phyloP scores from a whole-genome alignment of 2,888 invertebrate species.

The Itoplectis maculator region DNA sequence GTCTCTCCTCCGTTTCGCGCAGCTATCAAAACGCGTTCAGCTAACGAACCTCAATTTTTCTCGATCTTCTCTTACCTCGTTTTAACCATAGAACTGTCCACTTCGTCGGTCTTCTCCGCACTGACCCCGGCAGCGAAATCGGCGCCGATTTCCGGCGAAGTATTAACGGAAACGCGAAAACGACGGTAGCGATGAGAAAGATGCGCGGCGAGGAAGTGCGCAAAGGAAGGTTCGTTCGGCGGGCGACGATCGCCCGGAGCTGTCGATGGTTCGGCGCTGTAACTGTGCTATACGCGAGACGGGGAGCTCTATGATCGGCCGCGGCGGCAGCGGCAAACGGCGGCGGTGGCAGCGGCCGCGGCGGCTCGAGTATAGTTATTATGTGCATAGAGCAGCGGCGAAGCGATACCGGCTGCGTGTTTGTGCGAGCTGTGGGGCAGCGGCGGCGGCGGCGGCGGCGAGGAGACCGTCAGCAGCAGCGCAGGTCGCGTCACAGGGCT shows the following conservation, averaged over 20 bases:
- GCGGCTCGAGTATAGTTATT: conserved; percentile 76
- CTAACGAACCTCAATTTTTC: too few species aligned
- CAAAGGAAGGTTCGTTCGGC: conserved; percentile 29
- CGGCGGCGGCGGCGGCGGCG: conserved; percentile 64
- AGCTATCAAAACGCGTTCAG: background rate
- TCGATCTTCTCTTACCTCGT: too few species aligned
- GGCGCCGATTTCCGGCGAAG: too few species aligned
- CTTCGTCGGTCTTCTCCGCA: too few species aligned
- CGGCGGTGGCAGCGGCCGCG: too few species aligned
- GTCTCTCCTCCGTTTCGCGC: too few species aligned
- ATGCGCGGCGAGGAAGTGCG: background rate
- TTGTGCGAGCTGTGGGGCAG: conserved; percentile 65
- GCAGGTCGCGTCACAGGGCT: conserved; percentile 55
- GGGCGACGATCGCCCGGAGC: conserved; percentile 28
- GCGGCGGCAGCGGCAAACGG: too few species aligned
- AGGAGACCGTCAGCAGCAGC: conserved; percentile 67
- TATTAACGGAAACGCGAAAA: background rate
- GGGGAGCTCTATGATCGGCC: conserved; percentile 79
- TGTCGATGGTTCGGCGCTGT: conserved; percentile 70
- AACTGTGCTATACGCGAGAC: conserved; percentile 68
- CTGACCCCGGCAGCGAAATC: too few species aligned
- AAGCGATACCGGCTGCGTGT: conserved; percentile 65
- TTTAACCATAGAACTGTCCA: too few species aligned
- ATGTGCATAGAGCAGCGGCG: conserved; percentile 76
- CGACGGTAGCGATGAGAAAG: background rate